These are phyloP conservation scores for Polietes domitor DNA, from an alignment of 2,888 invertebrate genomes.

Conservation along the genomic window DNA sequence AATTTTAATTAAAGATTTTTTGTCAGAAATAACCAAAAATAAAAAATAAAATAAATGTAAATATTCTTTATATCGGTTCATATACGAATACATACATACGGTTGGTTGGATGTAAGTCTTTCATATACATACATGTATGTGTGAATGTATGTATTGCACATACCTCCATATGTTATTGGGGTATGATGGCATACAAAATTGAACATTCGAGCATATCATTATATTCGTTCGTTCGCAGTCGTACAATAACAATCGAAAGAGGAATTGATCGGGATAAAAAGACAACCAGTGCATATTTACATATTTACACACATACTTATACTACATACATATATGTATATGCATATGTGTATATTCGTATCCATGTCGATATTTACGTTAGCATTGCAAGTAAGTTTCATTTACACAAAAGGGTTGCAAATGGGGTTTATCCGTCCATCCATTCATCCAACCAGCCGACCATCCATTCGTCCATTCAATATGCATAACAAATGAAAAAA, in stretches of 20 bases:
- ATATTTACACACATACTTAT: background rate
- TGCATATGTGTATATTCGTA: background rate
- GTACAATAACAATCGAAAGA: constrained; percentile 30
- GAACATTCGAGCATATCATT: constrained; percentile 31
- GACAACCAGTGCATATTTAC: background rate
- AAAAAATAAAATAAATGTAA: constrained; percentile 47
- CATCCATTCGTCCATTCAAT: constrained; percentile 21
- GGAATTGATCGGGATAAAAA: constrained; percentile 26
- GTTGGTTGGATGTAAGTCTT: background rate
- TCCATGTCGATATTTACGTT: background rate
- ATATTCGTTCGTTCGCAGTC: too few species aligned
- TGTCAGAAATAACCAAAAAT: constrained; percentile 49
- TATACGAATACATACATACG: background rate
- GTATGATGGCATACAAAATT: constrained; percentile 26
- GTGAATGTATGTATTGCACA: background rate
- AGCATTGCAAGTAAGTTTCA: constrained; percentile 24
- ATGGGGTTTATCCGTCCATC: background rate
- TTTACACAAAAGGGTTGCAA: constrained; percentile 27
- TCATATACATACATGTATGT: constrained; percentile 4
- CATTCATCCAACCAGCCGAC: background rate
- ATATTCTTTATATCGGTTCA: constrained; percentile 56
- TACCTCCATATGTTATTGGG: background rate
- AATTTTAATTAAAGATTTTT: constrained; percentile 78
- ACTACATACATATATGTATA: background rate
- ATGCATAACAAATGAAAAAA: background rate